Conservation (phyloP, 2,797 vertebrate genomes). For the Buphagus erythrorhynchus region DNA sequence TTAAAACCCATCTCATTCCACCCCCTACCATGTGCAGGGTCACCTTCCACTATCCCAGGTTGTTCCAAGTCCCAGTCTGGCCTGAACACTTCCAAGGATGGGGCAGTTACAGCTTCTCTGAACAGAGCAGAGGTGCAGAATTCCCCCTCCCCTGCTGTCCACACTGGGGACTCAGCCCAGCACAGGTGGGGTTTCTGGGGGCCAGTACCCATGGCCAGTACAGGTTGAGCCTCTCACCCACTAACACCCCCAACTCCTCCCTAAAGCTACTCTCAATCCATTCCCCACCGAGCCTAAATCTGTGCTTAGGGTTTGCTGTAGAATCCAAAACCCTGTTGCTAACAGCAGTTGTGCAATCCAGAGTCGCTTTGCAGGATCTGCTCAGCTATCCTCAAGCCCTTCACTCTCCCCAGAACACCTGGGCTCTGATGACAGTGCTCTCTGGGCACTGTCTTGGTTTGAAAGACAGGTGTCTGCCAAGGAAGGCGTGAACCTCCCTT, state of each 20-base stretch:
- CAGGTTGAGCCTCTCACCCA: background rate
- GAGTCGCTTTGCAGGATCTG: background rate
- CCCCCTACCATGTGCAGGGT: background rate
- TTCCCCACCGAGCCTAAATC: background rate
- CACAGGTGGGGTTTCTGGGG: background rate
- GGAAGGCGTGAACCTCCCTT: background rate
- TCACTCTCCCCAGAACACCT: background rate
- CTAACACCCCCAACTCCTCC: background rate
- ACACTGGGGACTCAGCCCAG: background rate
- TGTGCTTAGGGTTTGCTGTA: background rate
- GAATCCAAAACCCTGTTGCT: background rate
- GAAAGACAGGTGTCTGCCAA: background rate
- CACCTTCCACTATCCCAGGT: background rate
- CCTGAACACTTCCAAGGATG: background rate
- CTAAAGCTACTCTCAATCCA: background rate
- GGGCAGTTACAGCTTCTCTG: background rate
- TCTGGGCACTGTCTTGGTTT: background rate
- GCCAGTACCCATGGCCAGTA: accelerated
- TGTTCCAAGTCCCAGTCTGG: background rate
- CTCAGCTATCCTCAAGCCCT: background rate
- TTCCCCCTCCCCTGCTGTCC: background rate
- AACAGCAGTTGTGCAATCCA: background rate
- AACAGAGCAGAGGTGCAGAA: background rate
- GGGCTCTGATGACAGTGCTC: too few relatives aligned
- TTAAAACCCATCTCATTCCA: background rate